Base-by-base conservation (phyloP, 2,888 invertebrate genomes). In the Patella pellucida region DNA sequence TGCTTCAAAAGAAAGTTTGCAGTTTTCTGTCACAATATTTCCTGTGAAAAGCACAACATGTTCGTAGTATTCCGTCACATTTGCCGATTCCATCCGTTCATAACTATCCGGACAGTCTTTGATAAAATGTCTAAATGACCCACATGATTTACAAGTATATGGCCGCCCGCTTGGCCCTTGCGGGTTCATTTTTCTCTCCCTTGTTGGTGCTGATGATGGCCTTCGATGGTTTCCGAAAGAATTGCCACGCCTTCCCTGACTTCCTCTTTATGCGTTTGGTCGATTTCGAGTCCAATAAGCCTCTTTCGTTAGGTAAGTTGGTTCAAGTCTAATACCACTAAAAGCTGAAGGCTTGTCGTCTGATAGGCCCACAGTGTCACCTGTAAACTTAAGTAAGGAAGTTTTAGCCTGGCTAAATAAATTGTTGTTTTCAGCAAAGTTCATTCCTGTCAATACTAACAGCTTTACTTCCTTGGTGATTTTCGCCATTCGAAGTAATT, bases 11-110 rank as follows among this genome's bases (percentile, higher is more conserved):
- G 27, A 15, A n/a, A 73, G 50, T 51, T 41, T 14, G 14, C 16
- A 27, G 16, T 56, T 73, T 27, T 73, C 67, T 41, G 19, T 27
- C 16, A 27, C 11, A 41, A 19, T 73, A 31, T 51, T 52, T 52
- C 52, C 73, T 27, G 73, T 73, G 51, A 73, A 73, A 23, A 73
- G 73, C n/a, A 67, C 67, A 41, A 51, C 73, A 41, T 73, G 41
- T 67, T 73, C 73, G 16, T 56, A 27, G 19, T 56, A 15, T 16
- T 27, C 23, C 19, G 19, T 27, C n/a, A 15, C 15, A 15, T 15
- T 67, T 23, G n/a, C 23, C 31, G n/a, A 41, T 73, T 73, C 68
- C 16, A 73, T 23, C n/a, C 31, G 62, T 67, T 73, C 73, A 56
- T 67, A 73, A n/a, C 19, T 16, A 73, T 73, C 27, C 9, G 73